Evolutionary conservation across 2,113 vertebrate species (phyloP).

Genomic region (Perognathus longimembris): DNA sequence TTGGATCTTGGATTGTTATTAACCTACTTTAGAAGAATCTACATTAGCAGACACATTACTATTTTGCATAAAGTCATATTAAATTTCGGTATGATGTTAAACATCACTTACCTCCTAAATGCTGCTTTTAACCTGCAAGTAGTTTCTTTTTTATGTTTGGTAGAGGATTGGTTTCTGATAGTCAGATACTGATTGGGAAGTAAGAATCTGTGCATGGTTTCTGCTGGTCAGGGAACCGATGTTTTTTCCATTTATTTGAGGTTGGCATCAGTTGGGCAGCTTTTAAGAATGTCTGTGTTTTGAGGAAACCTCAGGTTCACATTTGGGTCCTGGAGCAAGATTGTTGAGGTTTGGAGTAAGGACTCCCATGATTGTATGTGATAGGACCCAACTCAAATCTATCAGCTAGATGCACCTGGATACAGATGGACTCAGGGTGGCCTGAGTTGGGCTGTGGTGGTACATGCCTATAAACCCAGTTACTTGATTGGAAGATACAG

Average conservation of each 20-base stretch:
- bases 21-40: conserved; percentile 89
- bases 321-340: conserved; percentile 35
- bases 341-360: neutral
- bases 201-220: neutral
- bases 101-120: conserved; percentile 87
- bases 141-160: conserved; percentile 84
- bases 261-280: neutral
- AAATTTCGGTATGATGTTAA: conserved; percentile 89
- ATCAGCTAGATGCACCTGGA: neutral
- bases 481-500: no score
- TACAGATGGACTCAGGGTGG: neutral
- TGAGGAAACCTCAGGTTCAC: neutral
- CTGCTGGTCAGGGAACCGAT: conserved; percentile 25
- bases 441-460: no score
- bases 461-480: no score
- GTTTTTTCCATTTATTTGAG: conserved; percentile 4
- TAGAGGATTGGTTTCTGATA: conserved; percentile 83
- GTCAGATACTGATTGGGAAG: conserved; percentile 26
- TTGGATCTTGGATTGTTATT: conserved; percentile 89
- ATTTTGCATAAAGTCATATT: conserved; percentile 90
- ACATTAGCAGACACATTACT: conserved; percentile 88
- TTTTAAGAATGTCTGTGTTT: conserved; percentile 3
- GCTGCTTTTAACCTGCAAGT: conserved; percentile 86
- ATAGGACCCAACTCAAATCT: neutral
- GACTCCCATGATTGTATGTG: neutral